Percentiles rank a stretch among this genome's conserved stretches.
Conservation (phyloP, 2,797 vertebrate genomes). For the Euphonia xanthogaster region DNA sequence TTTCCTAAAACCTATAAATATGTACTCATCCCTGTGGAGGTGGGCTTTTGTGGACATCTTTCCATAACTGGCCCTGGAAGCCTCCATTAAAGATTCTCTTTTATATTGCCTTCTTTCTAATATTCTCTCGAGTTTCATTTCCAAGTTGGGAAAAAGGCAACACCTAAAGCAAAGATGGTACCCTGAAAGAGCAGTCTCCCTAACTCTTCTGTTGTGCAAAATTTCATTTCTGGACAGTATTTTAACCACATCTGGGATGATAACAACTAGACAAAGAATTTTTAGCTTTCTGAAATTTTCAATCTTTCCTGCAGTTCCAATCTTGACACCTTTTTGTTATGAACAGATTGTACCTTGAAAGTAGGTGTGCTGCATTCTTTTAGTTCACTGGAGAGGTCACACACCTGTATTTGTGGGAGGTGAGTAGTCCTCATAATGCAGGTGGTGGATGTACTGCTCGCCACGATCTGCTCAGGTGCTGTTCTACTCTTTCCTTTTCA, state of each 20-base stretch:
- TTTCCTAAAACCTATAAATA: not conserved
- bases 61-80: not conserved
- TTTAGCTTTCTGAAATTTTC: not conserved
- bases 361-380: not conserved
- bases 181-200: not conserved
- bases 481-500: not conserved
- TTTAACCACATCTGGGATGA: accelerated
- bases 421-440: not conserved
- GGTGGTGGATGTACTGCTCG: not conserved
- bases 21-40: not conserved
- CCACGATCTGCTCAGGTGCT: not conserved
- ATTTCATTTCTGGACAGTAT: not conserved
- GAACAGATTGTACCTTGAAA: not conserved
- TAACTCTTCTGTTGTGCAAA: not conserved
- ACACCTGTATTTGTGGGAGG: not conserved
- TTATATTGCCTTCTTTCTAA: not conserved
- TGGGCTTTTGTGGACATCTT: not conserved
- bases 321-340: not conserved
- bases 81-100: not conserved
- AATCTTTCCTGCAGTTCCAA: not conserved
- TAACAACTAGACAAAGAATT: not conserved
- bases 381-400: not conserved
- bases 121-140: not conserved
- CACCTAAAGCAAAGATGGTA: not conserved
- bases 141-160: not conserved